Evolutionary conservation across 2,888 invertebrate species (phyloP).

Genomic region (Mongoloraphidia duomilia): DNA sequence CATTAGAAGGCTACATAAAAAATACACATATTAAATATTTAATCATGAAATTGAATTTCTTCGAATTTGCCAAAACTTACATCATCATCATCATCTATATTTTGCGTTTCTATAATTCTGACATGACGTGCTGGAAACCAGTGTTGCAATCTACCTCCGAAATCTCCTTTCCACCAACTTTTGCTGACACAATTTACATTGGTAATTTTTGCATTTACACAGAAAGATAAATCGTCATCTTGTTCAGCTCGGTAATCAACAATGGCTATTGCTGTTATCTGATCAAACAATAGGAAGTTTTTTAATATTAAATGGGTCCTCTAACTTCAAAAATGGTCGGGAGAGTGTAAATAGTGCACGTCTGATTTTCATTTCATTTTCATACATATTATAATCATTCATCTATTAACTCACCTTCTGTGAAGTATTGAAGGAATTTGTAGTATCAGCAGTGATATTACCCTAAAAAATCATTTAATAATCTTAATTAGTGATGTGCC

Average conservation of each 20-base stretch:
- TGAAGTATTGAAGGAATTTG: too few species aligned
- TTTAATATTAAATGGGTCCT: constrained; percentile 2
- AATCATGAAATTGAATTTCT: too few species aligned
- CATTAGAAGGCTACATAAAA: constrained; percentile 26
- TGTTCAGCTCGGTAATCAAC: constrained; percentile 80
- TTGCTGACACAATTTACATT: constrained; percentile 82
- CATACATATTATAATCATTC: too few species aligned
- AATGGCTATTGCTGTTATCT: constrained; percentile 71
- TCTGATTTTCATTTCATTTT: too few species aligned
- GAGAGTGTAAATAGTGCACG: too few species aligned
- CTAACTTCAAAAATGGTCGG: background rate
- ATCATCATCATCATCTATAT: constrained; percentile 33
- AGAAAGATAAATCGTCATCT: constrained; percentile 86
- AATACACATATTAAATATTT: constrained; percentile 20
- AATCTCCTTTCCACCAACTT: constrained; percentile 95
- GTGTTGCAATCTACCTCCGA: constrained; percentile 77
- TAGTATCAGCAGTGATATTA: too few species aligned
- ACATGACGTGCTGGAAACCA: constrained; percentile 93
- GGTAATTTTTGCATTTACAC: constrained; percentile 86
- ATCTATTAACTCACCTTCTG: too few species aligned
- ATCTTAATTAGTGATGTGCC: too few species aligned
- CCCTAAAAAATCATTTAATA: too few species aligned
- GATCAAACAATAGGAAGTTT: constrained; percentile 8
- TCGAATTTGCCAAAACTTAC: too few species aligned
- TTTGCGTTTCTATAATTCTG: constrained; percentile 54